A percentile compares a stretch with the other conserved stretches of the same genome.
These are phyloP conservation scores for Chelonus formosanus DNA, from an alignment of 2,888 invertebrate species.

Conservation along the genomic window DNA sequence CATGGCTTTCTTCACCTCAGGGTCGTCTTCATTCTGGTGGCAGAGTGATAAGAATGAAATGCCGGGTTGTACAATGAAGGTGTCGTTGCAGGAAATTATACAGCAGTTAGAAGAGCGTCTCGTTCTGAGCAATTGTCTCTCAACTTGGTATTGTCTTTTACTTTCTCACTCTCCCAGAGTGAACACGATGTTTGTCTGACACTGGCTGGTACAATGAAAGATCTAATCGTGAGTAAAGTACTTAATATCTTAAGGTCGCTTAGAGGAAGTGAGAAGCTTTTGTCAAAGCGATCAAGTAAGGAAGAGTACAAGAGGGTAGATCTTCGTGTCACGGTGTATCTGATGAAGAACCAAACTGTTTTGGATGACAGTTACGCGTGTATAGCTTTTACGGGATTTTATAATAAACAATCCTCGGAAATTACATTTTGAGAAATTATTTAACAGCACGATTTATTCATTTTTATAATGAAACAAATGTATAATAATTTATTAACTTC, in stretches of 20 bases:
- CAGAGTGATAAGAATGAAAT: slow-evolving; percentile 61
- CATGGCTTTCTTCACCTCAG: slow-evolving; percentile 22
- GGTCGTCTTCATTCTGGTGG: slow-evolving; percentile 20
- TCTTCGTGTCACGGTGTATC: slow-evolving; percentile 52
- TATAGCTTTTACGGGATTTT: slow-evolving; percentile 41
- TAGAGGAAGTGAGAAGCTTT: slow-evolving; percentile 39
- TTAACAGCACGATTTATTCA: no score
- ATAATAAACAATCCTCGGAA: not conserved
- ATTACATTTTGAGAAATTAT: no score
- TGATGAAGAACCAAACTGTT: slow-evolving; percentile 55
- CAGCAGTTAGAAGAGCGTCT: slow-evolving; percentile 63
- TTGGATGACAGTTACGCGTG: slow-evolving; percentile 54
- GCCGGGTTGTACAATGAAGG: slow-evolving; percentile 63
- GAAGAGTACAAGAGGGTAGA: slow-evolving; percentile 36
- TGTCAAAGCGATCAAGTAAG: slow-evolving; percentile 38
- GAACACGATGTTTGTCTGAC: slow-evolving; percentile 60
- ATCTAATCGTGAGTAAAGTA: slow-evolving; percentile 65
- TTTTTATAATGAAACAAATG: no score
- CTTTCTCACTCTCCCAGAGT: slow-evolving; percentile 26
- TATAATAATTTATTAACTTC: no score
- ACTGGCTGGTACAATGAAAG: slow-evolving; percentile 62
- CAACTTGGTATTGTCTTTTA: slow-evolving; percentile 56
- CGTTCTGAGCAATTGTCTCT: slow-evolving; percentile 63
- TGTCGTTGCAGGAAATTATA: slow-evolving; percentile 67
- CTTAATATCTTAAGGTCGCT: slow-evolving; percentile 65